These are phyloP conservation scores for Anastrepha obliqua DNA, from an alignment of 1,140 invertebrate species.

Conservation along the genomic window DNA sequence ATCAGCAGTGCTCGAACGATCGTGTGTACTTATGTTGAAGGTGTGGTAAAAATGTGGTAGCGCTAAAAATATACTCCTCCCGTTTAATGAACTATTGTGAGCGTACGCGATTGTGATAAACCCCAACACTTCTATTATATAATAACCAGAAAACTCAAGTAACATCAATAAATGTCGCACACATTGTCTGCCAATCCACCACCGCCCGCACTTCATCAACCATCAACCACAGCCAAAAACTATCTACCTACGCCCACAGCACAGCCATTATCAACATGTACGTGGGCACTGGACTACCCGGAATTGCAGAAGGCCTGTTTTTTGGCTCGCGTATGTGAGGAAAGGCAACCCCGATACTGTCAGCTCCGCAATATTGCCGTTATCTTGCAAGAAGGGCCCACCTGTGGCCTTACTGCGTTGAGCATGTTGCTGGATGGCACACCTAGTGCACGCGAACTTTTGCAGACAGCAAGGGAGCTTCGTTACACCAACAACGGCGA, in stretches of 20 bases:
- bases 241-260: neutral
- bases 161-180: constrained; percentile 6
- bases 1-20: neutral
- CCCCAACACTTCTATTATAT: neutral
- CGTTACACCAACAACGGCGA: constrained; percentile 87
- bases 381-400: constrained; percentile 77
- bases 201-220: neutral
- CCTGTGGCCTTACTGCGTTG: constrained; percentile 88
- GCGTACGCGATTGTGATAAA: neutral
- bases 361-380: constrained; percentile 63
- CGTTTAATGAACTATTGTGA: neutral
- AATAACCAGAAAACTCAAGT: neutral
- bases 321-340: constrained; percentile 73
- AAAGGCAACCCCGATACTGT: constrained; percentile 62
- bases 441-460: constrained; percentile 78
- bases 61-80: neutral
- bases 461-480: constrained; percentile 77
- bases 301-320: constrained; percentile 75
- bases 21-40: neutral
- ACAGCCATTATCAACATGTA: constrained; percentile 62
- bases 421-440: constrained; percentile 83
- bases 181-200: neutral
- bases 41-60: neutral
- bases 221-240: neutral
- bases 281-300: constrained; percentile 74